A percentile compares a stretch with the other conserved stretches of the same genome.
Evolutionary conservation across 2,113 vertebrate species (phyloP).

Genomic region (Tonatia bakeri): DNA sequence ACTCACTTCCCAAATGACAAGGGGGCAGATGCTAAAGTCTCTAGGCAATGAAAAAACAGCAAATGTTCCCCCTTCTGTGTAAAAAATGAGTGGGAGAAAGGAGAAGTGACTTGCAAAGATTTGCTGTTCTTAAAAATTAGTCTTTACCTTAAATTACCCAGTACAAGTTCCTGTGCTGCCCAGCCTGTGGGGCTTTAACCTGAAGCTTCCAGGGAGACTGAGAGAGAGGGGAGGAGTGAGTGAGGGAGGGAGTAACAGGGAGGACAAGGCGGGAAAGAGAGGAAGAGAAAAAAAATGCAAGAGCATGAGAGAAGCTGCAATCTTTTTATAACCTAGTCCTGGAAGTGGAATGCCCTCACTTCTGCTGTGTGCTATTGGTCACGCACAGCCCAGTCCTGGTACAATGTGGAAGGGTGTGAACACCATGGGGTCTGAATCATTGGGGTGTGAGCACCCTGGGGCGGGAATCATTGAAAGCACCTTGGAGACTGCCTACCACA

Average conservation of each 20-base stretch:
- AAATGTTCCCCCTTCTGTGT: conserved; percentile 64
- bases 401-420: not conserved
- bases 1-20: conserved; percentile 32
- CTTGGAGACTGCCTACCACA: not conserved
- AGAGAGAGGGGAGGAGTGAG: rapidly evolving
- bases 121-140: conserved; percentile 55
- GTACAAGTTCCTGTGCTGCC: not conserved
- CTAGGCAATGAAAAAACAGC: conserved; percentile 7
- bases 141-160: conserved; percentile 67
- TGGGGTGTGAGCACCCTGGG: not conserved
- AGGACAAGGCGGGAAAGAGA: not conserved
- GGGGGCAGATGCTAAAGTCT: conserved; percentile 62
- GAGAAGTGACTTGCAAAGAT: conserved; percentile 62
- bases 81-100: conserved; percentile 49
- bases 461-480: not conserved
- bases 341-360: not conserved
- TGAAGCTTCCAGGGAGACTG: not conserved
- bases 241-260: not conserved
- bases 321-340: not conserved
- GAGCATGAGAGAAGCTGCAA: not conserved
- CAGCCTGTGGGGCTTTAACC: not conserved
- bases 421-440: too few species aligned
- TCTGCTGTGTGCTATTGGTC: not conserved
- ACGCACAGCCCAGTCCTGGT: not conserved
- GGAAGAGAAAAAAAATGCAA: not conserved